phyloP scores from a whole-genome alignment of 2,888 invertebrate species.

The Oithona nana region DNA sequence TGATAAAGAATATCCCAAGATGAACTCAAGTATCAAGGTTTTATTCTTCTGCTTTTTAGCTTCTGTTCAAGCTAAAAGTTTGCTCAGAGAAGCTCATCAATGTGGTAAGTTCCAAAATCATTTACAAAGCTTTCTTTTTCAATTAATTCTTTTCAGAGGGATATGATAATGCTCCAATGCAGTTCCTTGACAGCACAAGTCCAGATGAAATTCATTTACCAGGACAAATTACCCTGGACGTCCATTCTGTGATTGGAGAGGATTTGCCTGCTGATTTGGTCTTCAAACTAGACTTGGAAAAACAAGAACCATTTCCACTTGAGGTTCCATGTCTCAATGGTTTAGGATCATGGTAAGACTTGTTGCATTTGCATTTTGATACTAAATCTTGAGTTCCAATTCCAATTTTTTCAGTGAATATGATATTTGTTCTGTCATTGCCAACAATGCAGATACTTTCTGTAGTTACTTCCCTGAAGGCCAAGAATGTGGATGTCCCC shows the following conservation, averaged over 20 bases:
- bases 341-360: background rate
- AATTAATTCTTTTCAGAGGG: background rate
- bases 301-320: constrained; percentile 2
- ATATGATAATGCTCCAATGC: constrained; percentile 4
- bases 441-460: background rate
- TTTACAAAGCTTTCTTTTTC: too few relatives aligned
- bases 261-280: constrained; percentile 1
- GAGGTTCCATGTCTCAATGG: background rate
- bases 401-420: background rate
- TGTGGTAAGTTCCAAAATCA: too few relatives aligned
- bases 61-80: too few relatives aligned
- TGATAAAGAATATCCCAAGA: too few relatives aligned
- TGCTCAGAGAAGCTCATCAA: too few relatives aligned
- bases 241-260: background rate
- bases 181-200: background rate
- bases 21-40: too few relatives aligned
- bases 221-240: background rate
- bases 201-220: constrained; percentile 4
- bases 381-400: too few relatives aligned
- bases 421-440: background rate
- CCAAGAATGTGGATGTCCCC: background rate
- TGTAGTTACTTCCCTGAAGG: background rate
- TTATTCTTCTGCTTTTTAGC: too few relatives aligned
- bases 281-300: background rate
- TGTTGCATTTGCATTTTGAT: too few relatives aligned